These are phyloP conservation scores for Tympanoctomys barrerae DNA, from an alignment of 2,797 vertebrate species.

Conservation along the genomic window DNA sequence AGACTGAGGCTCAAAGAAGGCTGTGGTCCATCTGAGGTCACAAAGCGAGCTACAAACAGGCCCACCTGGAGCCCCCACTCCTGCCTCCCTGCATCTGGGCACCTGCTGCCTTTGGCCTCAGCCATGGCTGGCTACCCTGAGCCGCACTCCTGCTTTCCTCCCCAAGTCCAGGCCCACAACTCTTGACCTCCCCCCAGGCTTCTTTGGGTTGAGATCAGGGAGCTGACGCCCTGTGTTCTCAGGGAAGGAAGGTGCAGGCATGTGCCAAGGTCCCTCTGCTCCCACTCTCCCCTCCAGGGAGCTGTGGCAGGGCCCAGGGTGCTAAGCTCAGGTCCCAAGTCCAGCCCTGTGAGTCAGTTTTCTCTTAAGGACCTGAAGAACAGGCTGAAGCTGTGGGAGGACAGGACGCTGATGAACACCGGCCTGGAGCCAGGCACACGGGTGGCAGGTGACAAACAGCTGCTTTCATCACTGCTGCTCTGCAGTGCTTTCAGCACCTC, in stretches of 20 bases:
- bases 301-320: not conserved
- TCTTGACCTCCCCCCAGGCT: not conserved
- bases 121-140: too few relatives aligned
- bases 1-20: not conserved
- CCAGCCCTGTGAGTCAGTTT: not conserved
- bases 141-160: not conserved
- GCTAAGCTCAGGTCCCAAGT: not conserved
- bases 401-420: not conserved
- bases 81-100: not conserved
- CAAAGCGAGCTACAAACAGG: not conserved
- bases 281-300: not conserved
- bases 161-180: not conserved
- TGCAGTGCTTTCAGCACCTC: not conserved
- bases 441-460: not conserved
- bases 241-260: not conserved
- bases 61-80: not conserved
- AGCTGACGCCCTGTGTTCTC: not conserved
- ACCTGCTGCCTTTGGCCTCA: not conserved
- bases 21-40: not conserved
- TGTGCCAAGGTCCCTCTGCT: not conserved
- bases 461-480: fast-evolving
- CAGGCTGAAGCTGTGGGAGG: not conserved
- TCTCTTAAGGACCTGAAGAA: not conserved
- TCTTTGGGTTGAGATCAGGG: not conserved
- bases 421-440: not conserved